Evolutionary conservation across 2,797 vertebrate genomes (phyloP), one percentile per base, ranked within the genome.

Genomic region (Crax fasciolata): DNA sequence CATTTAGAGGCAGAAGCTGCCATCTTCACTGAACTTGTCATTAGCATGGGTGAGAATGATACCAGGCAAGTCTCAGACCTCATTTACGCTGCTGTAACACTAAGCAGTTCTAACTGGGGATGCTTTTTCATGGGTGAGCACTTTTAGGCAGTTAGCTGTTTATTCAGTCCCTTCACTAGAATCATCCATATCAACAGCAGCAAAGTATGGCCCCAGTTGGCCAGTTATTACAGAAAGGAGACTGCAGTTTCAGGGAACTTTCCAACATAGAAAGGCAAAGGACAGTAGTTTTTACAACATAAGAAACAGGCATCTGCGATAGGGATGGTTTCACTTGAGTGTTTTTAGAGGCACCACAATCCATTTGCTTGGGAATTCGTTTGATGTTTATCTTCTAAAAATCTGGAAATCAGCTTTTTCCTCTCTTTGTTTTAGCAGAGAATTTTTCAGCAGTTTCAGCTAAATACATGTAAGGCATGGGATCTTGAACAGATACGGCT

Each of bases 371-470:
- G 43, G 28, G 28, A 67, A 74, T 61, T 39, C 65, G 24, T 78
- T 87, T 80, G 19, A 54, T 67, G 5, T 41, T 84, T 41, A 19
- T 54, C 5, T 92, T 81, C 70, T 12, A 17, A 66, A 92, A 91
- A 89, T 21, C 10, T 48, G 52, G 10, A 82, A 81, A 82, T 73
- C 13, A 38, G 12, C 44, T 63, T 85, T 67, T 27, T 88, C 57
- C 23, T 24, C 66, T 55, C 62, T 72, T 72, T 44, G 27, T 62
- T 73, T 86, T 49, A 77, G 66, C 44, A 70, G 38, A 66, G 35
- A 66, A 44, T 75, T 84, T 79, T 89, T 62, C 81, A 87, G 13
- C 30, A 49, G 35, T 93, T 93, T 89, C 57, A 78, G n/a, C n/a
- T 85, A 89, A 84, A 68, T 32, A 62, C 84, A 43, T 81, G 38